phyloP scores from a whole-genome alignment of 37 sponge, comb jelly and placozoan species.

The Spongilla lacustris region DNA sequence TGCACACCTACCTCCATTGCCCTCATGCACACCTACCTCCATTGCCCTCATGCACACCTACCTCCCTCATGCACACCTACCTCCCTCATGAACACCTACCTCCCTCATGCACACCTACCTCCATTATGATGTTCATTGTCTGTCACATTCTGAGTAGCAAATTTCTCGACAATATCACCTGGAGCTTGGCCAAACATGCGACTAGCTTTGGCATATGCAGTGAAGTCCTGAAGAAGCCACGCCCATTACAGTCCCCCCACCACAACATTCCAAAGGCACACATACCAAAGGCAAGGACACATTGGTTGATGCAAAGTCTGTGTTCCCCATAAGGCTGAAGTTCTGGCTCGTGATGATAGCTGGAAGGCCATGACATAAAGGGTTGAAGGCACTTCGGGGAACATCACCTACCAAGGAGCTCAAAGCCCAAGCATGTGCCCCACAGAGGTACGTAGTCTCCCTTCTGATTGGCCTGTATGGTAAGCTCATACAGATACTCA shows the following conservation, averaged over 20 bases:
- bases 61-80: neutral
- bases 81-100: neutral
- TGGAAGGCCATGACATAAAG: neutral
- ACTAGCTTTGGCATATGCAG: neutral
- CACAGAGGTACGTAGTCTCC: neutral
- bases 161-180: neutral
- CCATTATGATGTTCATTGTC: neutral
- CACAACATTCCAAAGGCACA: too few species aligned
- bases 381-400: neutral
- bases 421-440: neutral
- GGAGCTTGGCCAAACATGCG: conserved; percentile 1
- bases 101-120: neutral
- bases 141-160: neutral
- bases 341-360: neutral
- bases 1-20: neutral
- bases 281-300: neutral
- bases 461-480: neutral
- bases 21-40: neutral
- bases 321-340: neutral
- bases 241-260: neutral
- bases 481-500: neutral
- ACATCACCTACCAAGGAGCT: neutral
- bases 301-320: neutral
- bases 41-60: neutral
- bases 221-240: neutral